These are phyloP conservation scores for Pammene aurita DNA, from an alignment of 2,888 invertebrate species.

Conservation along the genomic window DNA sequence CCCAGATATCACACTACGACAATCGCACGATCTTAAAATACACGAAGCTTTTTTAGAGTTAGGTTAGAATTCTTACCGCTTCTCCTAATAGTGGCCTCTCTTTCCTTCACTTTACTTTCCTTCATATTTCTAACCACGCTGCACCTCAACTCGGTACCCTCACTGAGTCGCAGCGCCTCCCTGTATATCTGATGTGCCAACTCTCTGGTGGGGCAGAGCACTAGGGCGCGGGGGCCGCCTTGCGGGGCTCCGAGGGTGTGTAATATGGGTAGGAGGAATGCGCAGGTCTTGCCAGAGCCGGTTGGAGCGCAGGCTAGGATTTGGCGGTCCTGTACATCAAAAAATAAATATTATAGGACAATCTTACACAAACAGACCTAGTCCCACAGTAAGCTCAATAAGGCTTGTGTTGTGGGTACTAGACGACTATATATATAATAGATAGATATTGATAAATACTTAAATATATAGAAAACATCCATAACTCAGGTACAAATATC, in stretches of 20 bases:
- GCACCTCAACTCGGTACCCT: slow-evolving; percentile 88
- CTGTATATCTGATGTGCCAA: slow-evolving; percentile 95
- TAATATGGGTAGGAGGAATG: slow-evolving; percentile 95
- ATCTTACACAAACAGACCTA: no score
- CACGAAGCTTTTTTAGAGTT: no score
- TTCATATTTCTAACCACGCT: slow-evolving; percentile 92
- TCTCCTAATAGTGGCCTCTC: slow-evolving; percentile 88
- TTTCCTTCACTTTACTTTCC: slow-evolving; percentile 88
- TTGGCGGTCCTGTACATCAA: slow-evolving; percentile 86
- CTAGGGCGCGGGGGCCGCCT: slow-evolving; percentile 92
- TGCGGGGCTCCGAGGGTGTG: slow-evolving; percentile 87
- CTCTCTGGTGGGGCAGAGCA: slow-evolving; percentile 97
- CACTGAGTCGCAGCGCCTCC: slow-evolving; percentile 90
- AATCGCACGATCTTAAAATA: no score
- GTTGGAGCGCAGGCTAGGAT: slow-evolving; percentile 98
- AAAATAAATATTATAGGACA: no score
- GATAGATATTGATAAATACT: no score
- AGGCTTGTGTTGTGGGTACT: no score
- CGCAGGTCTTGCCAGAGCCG: slow-evolving; percentile 98
- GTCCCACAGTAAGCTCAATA: no score
- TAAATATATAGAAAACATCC: no score
- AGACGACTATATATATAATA: no score
- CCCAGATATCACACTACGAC: no score
- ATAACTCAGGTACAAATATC: no score
- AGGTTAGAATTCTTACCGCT: slow-evolving; percentile 90